phyloP scores from a whole-genome alignment of 2,888 invertebrate species.

The Dryocosmus kuriphilus region DNA sequence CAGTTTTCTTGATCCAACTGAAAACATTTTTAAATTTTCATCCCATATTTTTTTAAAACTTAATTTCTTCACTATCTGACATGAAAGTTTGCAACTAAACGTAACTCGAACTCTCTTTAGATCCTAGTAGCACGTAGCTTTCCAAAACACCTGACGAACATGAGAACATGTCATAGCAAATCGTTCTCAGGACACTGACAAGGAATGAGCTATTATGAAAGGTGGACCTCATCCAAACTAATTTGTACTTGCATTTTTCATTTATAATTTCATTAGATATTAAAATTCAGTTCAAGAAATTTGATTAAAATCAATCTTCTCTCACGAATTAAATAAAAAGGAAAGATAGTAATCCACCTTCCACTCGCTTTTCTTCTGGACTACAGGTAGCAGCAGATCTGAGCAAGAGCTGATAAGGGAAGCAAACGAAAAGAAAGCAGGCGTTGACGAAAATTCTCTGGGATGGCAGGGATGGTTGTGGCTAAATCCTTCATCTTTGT shows the following conservation, averaged over 20 bases:
- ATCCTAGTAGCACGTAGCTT: slow-evolving; percentile 59
- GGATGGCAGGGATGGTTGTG: not conserved
- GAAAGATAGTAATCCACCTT: slow-evolving; percentile 63
- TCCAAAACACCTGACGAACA: slow-evolving; percentile 59
- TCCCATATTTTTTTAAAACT: too few species aligned
- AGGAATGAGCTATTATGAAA: slow-evolving; percentile 55
- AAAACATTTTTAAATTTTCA: not conserved
- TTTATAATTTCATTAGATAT: too few species aligned
- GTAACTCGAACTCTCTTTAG: slow-evolving; percentile 51
- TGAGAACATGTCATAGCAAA: slow-evolving; percentile 56
- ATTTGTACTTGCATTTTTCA: not conserved
- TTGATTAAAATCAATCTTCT: not conserved
- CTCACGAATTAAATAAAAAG: slow-evolving; percentile 7
- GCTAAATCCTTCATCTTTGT: slow-evolving; percentile 30
- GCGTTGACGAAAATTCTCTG: slow-evolving; percentile 28
- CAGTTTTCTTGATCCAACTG: not conserved
- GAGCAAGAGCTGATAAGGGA: slow-evolving; percentile 65
- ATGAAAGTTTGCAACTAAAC: slow-evolving; percentile 54
- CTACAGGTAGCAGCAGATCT: slow-evolving; percentile 66
- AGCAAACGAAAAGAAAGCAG: slow-evolving; percentile 51
- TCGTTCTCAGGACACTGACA: slow-evolving; percentile 54
- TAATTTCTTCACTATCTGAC: slow-evolving; percentile 45
- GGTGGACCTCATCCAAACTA: slow-evolving; percentile 58
- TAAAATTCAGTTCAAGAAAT: too few species aligned
- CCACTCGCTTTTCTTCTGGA: slow-evolving; percentile 59